phyloP scores from a whole-genome alignment of 2,113 vertebrate genomes.

The Crypturellus undulatus region DNA sequence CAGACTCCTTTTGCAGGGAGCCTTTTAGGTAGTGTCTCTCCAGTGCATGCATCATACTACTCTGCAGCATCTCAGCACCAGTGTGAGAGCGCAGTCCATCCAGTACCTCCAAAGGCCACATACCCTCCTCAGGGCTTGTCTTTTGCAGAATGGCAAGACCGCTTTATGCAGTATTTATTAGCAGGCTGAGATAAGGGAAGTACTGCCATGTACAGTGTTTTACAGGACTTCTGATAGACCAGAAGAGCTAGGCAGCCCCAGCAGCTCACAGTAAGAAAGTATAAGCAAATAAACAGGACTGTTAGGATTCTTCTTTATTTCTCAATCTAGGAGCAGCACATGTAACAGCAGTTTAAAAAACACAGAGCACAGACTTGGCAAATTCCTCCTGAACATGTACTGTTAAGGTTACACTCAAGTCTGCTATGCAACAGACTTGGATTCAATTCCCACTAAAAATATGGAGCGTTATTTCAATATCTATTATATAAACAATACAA shows the following conservation, averaged over 20 bases:
- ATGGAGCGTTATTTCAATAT: neutral
- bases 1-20: neutral
- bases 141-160: neutral
- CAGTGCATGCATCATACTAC: neutral
- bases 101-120: fast-evolving
- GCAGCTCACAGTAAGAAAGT: neutral
- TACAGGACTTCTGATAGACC: neutral
- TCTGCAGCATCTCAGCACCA: neutral
- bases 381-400: neutral
- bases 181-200: neutral
- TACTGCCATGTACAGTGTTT: neutral
- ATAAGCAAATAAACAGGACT: neutral
- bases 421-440: neutral
- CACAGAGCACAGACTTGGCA: neutral
- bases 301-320: neutral
- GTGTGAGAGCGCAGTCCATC: fast-evolving
- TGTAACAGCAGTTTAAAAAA: neutral
- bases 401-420: neutral
- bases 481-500: neutral
- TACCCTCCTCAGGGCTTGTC: neutral
- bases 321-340: neutral
- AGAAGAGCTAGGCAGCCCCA: neutral
- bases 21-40: neutral
- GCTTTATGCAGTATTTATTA: neutral
- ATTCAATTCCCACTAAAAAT: neutral